Percentiles rank a stretch among this genome's conserved stretches.
Evolutionary conservation across 2,888 invertebrate species (phyloP).

Genomic region (Erynnis tages): DNA sequence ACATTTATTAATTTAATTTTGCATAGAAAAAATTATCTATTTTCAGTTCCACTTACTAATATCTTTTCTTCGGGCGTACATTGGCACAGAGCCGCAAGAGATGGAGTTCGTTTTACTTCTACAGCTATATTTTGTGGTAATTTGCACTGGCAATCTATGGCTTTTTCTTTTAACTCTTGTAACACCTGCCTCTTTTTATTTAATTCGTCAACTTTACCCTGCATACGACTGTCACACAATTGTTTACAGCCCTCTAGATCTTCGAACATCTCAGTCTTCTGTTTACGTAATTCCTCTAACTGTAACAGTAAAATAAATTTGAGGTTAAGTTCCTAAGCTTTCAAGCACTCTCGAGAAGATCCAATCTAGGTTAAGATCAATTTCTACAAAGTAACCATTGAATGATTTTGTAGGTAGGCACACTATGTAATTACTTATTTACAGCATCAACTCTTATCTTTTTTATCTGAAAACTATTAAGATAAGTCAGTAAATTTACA

Average conservation of each 20-base stretch:
- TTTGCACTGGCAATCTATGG: constrained; percentile 63
- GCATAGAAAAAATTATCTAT: no score
- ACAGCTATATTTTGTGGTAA: constrained; percentile 53
- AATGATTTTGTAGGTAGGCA: no score
- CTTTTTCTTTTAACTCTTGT: constrained; percentile 45
- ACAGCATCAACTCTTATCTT: no score
- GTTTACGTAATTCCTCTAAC: constrained; percentile 50
- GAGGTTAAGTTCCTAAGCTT: no score
- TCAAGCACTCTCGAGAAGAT: no score
- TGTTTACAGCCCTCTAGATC: constrained; percentile 60
- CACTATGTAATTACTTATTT: no score
- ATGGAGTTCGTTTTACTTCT: constrained; percentile 65
- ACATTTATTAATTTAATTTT: neutral
- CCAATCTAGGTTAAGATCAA: no score
- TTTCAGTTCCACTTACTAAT: constrained; percentile 50
- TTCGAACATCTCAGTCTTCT: constrained; percentile 52
- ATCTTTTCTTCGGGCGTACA: constrained; percentile 56
- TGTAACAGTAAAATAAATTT: no score
- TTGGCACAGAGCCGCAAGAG: constrained; percentile 61
- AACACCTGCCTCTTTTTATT: constrained; percentile 49
- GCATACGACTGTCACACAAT: constrained; percentile 52
- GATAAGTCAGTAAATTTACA: no score
- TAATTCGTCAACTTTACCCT: constrained; percentile 46
- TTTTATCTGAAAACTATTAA: no score
- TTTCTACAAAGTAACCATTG: no score